Percentiles rank a stretch among this genome's conserved stretches.
Conservation (phyloP, 2,888 invertebrate species). For the Prosopocoilus inquinatus region DNA sequence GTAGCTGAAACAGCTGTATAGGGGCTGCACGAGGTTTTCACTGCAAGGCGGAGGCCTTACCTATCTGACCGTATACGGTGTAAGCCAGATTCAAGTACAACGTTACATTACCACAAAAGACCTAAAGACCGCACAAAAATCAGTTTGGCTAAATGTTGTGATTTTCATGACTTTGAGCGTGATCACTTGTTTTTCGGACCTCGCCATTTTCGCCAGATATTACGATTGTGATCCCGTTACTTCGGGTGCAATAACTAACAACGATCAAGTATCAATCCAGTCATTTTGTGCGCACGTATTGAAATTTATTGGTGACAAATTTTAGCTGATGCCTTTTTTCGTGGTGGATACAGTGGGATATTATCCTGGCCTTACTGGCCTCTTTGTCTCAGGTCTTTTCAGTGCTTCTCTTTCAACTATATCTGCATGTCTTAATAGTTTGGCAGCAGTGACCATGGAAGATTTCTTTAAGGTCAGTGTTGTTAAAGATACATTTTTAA, state of each 20-base stretch:
- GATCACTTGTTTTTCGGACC: constrained; percentile 67
- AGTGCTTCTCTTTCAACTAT: constrained; percentile 90
- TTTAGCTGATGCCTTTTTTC: constrained; percentile 69
- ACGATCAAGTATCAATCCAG: constrained; percentile 70
- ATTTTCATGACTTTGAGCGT: constrained; percentile 72
- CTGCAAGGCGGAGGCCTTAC: constrained; percentile 65
- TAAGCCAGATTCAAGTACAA: constrained; percentile 84
- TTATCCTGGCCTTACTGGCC: constrained; percentile 78
- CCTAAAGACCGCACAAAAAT: constrained; percentile 64
- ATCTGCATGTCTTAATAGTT: constrained; percentile 86
- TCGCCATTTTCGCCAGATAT: constrained; percentile 84
- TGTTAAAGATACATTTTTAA: too few species aligned
- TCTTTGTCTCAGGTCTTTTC: constrained; percentile 89
- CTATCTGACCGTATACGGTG: constrained; percentile 60
- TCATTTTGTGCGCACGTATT: constrained; percentile 4
- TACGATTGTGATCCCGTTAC: constrained; percentile 76
- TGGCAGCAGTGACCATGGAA: constrained; percentile 86
- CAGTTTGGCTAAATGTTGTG: constrained; percentile 79
- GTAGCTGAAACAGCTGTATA: too few species aligned
- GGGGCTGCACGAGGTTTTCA: too few species aligned
- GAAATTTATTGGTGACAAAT: constrained; percentile 1
- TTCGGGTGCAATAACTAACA: constrained; percentile 59
- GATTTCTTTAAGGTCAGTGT: constrained; percentile 74
- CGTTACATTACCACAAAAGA: constrained; percentile 69
- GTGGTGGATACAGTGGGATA: constrained; percentile 72